These are phyloP conservation scores for Margaritifera margaritifera DNA, from an alignment of 2,888 invertebrate species.

Conservation along the genomic window DNA sequence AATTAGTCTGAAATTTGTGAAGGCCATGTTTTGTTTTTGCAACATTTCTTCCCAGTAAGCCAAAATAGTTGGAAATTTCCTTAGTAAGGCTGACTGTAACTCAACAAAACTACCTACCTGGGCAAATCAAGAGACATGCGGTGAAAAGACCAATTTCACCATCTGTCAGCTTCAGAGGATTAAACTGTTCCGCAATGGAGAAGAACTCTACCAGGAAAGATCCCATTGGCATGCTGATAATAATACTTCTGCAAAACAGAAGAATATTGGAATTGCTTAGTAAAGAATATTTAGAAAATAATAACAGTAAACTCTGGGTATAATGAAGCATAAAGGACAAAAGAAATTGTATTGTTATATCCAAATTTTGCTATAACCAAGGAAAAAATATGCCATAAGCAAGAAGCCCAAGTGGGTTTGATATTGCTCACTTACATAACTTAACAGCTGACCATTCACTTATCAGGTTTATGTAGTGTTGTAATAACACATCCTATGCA, in stretches of 20 bases:
- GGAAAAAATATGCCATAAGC: too few relatives aligned
- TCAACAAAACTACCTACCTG: conserved; percentile 53
- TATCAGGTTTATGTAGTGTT: too few relatives aligned
- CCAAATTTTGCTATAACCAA: too few relatives aligned
- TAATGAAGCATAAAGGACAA: too few relatives aligned
- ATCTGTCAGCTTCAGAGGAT: conserved; percentile 64
- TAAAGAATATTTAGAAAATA: neutral
- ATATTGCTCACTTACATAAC: too few relatives aligned
- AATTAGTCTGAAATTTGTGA: neutral
- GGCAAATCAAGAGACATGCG: conserved; percentile 68
- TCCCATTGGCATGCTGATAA: conserved; percentile 67
- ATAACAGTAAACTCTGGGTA: neutral
- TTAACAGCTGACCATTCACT: too few relatives aligned
- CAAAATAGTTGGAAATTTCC: neutral
- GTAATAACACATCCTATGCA: too few relatives aligned
- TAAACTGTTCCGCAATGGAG: conserved; percentile 62
- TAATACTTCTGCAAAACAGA: conserved; percentile 49
- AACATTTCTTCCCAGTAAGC: neutral
- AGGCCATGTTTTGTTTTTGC: too few relatives aligned
- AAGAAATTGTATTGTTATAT: too few relatives aligned
- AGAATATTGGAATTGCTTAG: neutral
- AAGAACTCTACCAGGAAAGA: conserved; percentile 70
- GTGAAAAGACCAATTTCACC: conserved; percentile 69
- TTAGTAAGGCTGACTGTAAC: neutral
- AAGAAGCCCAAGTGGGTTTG: too few relatives aligned